Base-by-base conservation (phyloP, 2,113 vertebrate genomes). In the Tachysurus vachellii region DNA sequence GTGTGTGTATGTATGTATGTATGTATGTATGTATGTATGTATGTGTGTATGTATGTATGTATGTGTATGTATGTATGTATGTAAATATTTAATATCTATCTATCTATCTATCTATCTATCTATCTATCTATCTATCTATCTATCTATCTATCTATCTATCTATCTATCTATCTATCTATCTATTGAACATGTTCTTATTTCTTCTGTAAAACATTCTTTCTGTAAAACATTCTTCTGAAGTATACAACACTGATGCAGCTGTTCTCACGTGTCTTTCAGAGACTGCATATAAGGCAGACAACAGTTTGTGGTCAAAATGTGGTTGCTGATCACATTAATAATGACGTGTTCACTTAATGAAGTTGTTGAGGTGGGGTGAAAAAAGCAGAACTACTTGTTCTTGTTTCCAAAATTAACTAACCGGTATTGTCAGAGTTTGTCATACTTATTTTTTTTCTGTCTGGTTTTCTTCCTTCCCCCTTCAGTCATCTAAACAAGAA, bases 221-320 rank as follows among this genome's bases (percentile, higher is more conserved):
- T 54, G 13, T 56, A 54, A 54, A 79, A 9, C 26, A 6, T 54
- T 79, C 13, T 28, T 79, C 3, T 54, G n/a, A 76, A 76, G 5
- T 44, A 16, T 23, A 4, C 26, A 36, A 12, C 17, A 19, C 64
- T 64, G 16, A 12, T 83, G 42, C 42, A 83, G 23, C 2, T 70
- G 26, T 54, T 53, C n/a, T 83, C 16, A 70, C 11, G 13, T 53
- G 23, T 57, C 75, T 90, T 86, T 88, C 83, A 86, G 59, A 75
- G 81, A 56, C 16, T 79, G 50, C 82, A 85, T 82, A 86, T 70
- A 87, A 82, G 70, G 79, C 76, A 84, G 53, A 66, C 31, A 84
- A 23, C 31, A 42, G 57, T 86, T 85, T 80, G 9, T 13, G 21
- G 82, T 61, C 66, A 87, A 87, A 54, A 90, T 88, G 85, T 79